A percentile compares a stretch with the other conserved stretches of the same genome.
These are phyloP conservation scores for Pseudomyrmex concolor DNA, from an alignment of 1,140 invertebrate species.

Conservation along the genomic window DNA sequence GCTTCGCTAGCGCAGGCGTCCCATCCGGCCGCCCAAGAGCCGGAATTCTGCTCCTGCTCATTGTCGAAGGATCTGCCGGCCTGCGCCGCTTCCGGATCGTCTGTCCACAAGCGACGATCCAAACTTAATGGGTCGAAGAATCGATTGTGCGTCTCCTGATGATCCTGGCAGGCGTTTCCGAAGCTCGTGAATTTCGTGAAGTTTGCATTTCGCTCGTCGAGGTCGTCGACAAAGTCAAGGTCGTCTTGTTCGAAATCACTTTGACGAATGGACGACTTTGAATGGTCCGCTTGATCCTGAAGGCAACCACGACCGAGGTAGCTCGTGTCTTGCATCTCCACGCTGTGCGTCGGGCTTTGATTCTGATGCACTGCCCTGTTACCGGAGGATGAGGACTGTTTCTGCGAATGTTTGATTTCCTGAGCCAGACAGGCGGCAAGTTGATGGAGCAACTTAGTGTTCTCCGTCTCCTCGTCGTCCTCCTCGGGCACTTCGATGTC, in stretches of 20 bases:
- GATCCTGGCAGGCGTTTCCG: not conserved
- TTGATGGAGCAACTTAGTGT: constrained; percentile 77
- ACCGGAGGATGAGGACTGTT: not conserved
- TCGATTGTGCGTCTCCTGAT: not conserved
- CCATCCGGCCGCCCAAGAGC: constrained; percentile 79
- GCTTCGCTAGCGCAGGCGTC: constrained; percentile 81
- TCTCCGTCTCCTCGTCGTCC: constrained; percentile 72
- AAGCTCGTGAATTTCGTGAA: constrained; percentile 33
- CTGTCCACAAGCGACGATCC: constrained; percentile 49
- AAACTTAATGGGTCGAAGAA: constrained; percentile 9
- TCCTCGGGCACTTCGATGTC: constrained; percentile 72
- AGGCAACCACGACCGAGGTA: constrained; percentile 52
- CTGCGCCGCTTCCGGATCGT: not conserved
- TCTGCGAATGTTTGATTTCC: constrained; percentile 76
- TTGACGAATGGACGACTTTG: constrained; percentile 9
- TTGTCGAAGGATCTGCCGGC: not conserved
- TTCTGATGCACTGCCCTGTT: constrained; percentile 20
- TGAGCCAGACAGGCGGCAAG: constrained; percentile 77
- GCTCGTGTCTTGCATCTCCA: constrained; percentile 69
- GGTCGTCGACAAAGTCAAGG: not conserved
- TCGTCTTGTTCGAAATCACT: not conserved
- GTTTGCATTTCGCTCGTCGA: constrained; percentile 21
- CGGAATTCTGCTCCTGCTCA: constrained; percentile 43
- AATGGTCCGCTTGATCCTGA: constrained; percentile 17
- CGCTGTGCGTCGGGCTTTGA: constrained; percentile 42